Evolutionary conservation across 1,140 invertebrate genomes (phyloP).

Genomic region (Battus philenor): DNA sequence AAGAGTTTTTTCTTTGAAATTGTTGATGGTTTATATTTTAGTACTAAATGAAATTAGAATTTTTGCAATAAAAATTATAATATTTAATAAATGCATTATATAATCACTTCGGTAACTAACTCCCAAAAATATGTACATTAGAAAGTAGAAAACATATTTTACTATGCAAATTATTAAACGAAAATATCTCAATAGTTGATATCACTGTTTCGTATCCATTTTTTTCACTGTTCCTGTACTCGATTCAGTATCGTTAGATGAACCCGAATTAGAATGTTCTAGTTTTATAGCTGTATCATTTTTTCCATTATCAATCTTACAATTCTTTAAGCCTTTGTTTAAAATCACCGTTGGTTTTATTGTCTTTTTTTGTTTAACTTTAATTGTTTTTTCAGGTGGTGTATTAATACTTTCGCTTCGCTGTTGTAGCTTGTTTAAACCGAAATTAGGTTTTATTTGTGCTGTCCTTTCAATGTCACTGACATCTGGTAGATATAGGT

Average conservation of each 20-base stretch:
- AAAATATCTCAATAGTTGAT: too few relatives aligned
- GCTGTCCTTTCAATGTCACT: slow-evolving; percentile 52
- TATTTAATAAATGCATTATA: too few relatives aligned
- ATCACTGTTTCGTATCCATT: slow-evolving; percentile 43
- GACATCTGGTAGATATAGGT: slow-evolving; percentile 52
- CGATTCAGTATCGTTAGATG: slow-evolving; percentile 71
- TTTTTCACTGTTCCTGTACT: slow-evolving; percentile 72
- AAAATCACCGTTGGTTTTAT: slow-evolving; percentile 46
- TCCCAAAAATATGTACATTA: too few relatives aligned
- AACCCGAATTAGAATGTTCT: slow-evolving; percentile 71
- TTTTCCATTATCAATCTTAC: slow-evolving; percentile 36
- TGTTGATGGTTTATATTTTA: too few relatives aligned
- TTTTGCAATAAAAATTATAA: too few relatives aligned
- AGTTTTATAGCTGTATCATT: slow-evolving; percentile 44
- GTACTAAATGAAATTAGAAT: too few relatives aligned
- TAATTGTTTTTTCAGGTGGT: slow-evolving; percentile 58
- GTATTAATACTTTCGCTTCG: slow-evolving; percentile 63
- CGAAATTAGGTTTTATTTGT: slow-evolving; percentile 67
- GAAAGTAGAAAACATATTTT: too few relatives aligned
- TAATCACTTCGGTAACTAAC: too few relatives aligned
- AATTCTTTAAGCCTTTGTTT: slow-evolving; percentile 36
- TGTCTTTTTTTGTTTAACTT: slow-evolving; percentile 52
- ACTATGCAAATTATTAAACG: too few relatives aligned
- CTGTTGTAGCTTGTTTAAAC: slow-evolving; percentile 60
- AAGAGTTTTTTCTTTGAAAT: too few relatives aligned